phyloP scores from a whole-genome alignment of 2,113 vertebrate genomes.

The Trematomus loennbergii region DNA sequence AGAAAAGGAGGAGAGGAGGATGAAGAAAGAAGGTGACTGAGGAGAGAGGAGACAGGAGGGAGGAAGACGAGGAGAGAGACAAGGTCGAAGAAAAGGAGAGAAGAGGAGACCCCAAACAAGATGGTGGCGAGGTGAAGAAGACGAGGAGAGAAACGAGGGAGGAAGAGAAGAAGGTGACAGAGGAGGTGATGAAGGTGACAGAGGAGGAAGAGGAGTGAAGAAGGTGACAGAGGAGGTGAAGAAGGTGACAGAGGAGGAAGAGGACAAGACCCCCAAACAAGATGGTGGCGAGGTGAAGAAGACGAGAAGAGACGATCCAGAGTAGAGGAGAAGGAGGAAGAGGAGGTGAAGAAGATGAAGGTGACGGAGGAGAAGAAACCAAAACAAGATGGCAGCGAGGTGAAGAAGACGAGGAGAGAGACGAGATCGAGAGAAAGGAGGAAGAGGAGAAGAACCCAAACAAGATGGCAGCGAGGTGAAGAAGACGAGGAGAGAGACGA shows the following conservation, averaged over 20 bases:
- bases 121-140: too few relatives aligned
- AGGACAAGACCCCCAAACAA: too few relatives aligned
- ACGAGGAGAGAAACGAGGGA: too few relatives aligned
- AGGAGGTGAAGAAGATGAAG: not conserved
- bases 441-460: too few relatives aligned
- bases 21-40: too few relatives aligned
- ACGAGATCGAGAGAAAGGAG: not conserved
- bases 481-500: not conserved
- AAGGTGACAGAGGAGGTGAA: not conserved
- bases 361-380: not conserved
- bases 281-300: not conserved
- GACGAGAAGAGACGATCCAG: not conserved
- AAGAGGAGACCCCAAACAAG: too few relatives aligned
- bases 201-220: not conserved
- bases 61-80: too few relatives aligned
- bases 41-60: too few relatives aligned
- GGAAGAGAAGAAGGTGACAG: too few relatives aligned
- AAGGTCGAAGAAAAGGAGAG: too few relatives aligned
- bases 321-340: not conserved
- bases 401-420: not conserved
- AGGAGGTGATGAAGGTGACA: not conserved
- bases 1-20: too few relatives aligned
- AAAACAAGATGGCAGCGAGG: not conserved
- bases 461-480: not conserved
- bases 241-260: not conserved